Percentiles rank a stretch among this genome's conserved stretches.
Conservation (phyloP, 2,888 invertebrate species). For the Amphimallon solstitiale region DNA sequence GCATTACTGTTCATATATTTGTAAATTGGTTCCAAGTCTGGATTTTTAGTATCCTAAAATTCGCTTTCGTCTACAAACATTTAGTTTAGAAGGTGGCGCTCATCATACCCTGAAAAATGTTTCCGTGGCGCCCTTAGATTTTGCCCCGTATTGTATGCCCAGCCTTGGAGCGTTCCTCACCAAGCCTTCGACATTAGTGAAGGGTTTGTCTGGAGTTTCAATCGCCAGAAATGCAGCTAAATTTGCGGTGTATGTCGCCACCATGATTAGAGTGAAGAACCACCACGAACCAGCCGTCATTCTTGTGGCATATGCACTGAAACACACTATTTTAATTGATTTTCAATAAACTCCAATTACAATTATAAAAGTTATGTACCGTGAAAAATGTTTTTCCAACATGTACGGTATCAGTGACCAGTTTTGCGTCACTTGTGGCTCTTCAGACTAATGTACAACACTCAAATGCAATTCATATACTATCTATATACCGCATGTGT, state of each 20-base stretch:
- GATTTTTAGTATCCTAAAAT: constrained; percentile 73
- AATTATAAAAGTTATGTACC: no score
- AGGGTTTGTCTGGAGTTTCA: constrained; percentile 76
- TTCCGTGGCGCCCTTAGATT: constrained; percentile 85
- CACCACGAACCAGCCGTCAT: constrained; percentile 89
- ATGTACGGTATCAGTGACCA: no score
- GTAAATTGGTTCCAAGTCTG: constrained; percentile 84
- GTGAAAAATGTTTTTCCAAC: no score
- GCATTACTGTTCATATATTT: constrained; percentile 78
- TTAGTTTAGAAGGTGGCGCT: constrained; percentile 22
- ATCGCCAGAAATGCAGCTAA: constrained; percentile 90
- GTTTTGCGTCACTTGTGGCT: no score
- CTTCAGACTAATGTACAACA: no score
- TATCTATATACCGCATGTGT: no score
- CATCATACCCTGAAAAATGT: constrained; percentile 88
- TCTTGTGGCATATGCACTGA: constrained; percentile 85
- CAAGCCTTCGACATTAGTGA: constrained; percentile 84
- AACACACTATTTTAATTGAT: no score
- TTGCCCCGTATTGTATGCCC: constrained; percentile 87
- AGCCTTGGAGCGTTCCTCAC: constrained; percentile 80
- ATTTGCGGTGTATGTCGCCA: constrained; percentile 90
- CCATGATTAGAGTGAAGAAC: constrained; percentile 89
- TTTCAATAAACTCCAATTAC: no score
- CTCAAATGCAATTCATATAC: no score
- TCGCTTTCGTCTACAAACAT: background rate